Conservation (phyloP, 2,888 invertebrate species). For the Callinectes sapidus region DNA sequence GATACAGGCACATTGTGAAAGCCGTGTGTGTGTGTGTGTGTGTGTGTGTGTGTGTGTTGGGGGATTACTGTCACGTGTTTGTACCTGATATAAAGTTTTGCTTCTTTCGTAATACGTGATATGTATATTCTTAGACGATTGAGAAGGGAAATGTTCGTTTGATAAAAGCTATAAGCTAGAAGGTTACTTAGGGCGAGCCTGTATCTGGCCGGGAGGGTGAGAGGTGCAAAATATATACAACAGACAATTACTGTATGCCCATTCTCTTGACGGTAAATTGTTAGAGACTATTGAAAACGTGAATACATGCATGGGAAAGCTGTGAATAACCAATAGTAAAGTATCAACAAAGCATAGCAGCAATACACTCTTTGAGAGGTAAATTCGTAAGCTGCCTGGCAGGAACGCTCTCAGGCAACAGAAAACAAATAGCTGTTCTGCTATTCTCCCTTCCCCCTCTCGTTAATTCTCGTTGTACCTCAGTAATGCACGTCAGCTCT, state of each 20-base stretch:
- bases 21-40: not conserved
- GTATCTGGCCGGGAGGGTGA: slow-evolving; percentile 2
- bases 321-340: too few relatives aligned
- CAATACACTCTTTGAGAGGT: too few relatives aligned
- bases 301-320: too few relatives aligned
- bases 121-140: not conserved
- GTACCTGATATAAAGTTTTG: not conserved
- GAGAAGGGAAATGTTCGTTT: not conserved
- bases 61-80: not conserved
- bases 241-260: slow-evolving; percentile 23
- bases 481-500: too few relatives aligned
- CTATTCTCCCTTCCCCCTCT: too few relatives aligned
- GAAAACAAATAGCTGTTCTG: too few relatives aligned
- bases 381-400: too few relatives aligned
- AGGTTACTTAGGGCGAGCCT: slow-evolving; percentile 32
- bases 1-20: slow-evolving; percentile 51
- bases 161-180: slow-evolving; percentile 11
- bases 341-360: too few relatives aligned
- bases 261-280: too few relatives aligned
- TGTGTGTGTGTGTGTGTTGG: not conserved
- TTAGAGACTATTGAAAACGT: too few relatives aligned
- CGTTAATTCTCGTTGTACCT: too few relatives aligned
- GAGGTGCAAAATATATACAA: slow-evolving; percentile 11
- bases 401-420: too few relatives aligned
- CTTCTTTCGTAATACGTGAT: not conserved